Evolutionary conservation across 2,888 invertebrate genomes (phyloP), one percentile per base, ranked within the genome.

Genomic region (Trisateles emortualis): DNA sequence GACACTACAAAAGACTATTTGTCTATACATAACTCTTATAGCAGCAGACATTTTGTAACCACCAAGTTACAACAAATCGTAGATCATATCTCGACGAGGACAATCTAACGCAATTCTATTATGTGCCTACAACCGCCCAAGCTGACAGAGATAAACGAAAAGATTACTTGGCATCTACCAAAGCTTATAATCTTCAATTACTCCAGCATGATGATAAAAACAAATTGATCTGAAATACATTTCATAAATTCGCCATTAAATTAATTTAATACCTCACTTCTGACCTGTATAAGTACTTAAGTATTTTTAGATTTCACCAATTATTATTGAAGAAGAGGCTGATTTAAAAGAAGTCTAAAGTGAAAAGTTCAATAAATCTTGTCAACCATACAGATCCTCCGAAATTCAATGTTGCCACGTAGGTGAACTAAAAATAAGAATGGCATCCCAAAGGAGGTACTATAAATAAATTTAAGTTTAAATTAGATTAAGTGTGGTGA

Each of bases 401-500:
- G 3, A 26, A 26, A 26, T 26, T 3, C 8, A 8, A 8, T 8
- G 8, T 26, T 26, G 32, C 24, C 19, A 2, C 19, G 2, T 43
- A 32, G 17, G n/a, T 8, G 8, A 3, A 26, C 8, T 8, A 26
- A 6, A 26, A 26, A 26, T 6, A 11, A 32, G 33, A 43, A 11
- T 32, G 30, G n/a, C 2, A 10, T 2, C 3, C 6, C 17, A 17
- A 39, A 14, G 11, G 11, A 39, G 38, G 38, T 26, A 43, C 36
- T 29, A 45, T 29, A 55, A 68, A 57, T 52, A 61, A 52, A 48
- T 58, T 52, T 5, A 47, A 44, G 33, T 51, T 42, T 11, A 55
- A 59, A 63, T 55, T 53, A 59, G 50, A 60, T 56, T 49, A 56
- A 50, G 39, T 52, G 53, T 40, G 40, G 51, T 40, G 22, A 35